Percentiles rank a stretch among this genome's conserved stretches.
Conservation (phyloP, 53 echinoderm and acorn worm species). For the Hippasteria phrygiana region DNA sequence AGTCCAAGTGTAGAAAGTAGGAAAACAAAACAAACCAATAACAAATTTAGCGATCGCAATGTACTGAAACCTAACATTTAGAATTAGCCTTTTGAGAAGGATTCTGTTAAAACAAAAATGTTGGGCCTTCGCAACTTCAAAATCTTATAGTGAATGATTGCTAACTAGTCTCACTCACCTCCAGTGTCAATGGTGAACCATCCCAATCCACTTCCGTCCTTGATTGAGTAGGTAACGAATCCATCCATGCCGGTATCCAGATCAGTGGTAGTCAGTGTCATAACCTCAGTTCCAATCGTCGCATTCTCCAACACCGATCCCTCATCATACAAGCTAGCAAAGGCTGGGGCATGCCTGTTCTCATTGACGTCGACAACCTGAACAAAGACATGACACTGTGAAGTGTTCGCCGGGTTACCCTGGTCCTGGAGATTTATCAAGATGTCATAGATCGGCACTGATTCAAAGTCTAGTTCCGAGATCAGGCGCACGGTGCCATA, state of each 20-base stretch:
- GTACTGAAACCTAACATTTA: too few relatives aligned
- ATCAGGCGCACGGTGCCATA: constrained; percentile 86
- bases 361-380: constrained; percentile 97
- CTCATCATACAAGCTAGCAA: constrained; percentile 77
- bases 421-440: constrained; percentile 77
- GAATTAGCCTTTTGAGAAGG: too few relatives aligned
- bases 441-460: constrained; percentile 80
- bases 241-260: constrained; percentile 92
- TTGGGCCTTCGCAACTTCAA: too few relatives aligned
- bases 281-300: constrained; percentile 81
- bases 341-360: constrained; percentile 84
- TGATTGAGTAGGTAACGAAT: constrained; percentile 86
- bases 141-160: too few relatives aligned
- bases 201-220: constrained; percentile 97
- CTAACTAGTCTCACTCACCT: too few relatives aligned
- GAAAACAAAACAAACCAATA: too few relatives aligned
- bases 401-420: constrained; percentile 80
- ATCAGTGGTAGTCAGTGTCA: constrained; percentile 80
- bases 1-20: too few relatives aligned
- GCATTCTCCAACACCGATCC: constrained; percentile 89
- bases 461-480: constrained; percentile 85
- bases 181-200: constrained; percentile 88
- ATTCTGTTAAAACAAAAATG: too few relatives aligned
- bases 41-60: too few relatives aligned
- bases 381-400: constrained; percentile 86